These are phyloP conservation scores for Diarsia mendica DNA, from an alignment of 2,888 invertebrate species.

Conservation along the genomic window DNA sequence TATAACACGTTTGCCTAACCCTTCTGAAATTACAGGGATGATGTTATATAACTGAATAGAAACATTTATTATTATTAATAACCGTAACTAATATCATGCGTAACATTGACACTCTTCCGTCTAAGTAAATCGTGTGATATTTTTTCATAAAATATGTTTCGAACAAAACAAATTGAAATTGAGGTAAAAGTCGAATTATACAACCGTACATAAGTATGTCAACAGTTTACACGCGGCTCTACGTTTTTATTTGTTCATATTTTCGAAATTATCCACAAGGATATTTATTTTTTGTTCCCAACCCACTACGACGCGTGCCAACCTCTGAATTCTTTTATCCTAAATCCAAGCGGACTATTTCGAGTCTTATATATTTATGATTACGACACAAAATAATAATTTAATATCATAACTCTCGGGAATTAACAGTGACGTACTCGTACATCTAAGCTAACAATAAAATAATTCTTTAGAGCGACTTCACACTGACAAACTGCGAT, in stretches of 20 bases:
- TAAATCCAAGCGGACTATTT: not conserved
- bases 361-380: not conserved
- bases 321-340: not conserved
- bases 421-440: constrained; percentile 31
- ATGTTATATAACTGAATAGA: not conserved
- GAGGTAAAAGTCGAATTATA: not conserved
- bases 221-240: not conserved
- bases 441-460: not conserved
- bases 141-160: not conserved
- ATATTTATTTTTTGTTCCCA: not conserved
- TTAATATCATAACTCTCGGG: constrained; percentile 11
- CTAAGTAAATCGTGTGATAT: not conserved
- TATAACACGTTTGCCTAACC: not conserved
- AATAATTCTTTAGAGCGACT: constrained; percentile 31
- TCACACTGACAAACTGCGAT: not conserved
- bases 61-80: not conserved
- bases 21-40: not conserved
- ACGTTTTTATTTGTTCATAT: not conserved
- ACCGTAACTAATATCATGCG: not conserved
- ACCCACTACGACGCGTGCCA: not conserved
- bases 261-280: not conserved
- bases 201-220: not conserved
- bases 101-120: not conserved
- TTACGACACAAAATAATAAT: constrained; percentile 17
- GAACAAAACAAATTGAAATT: not conserved